Base-by-base conservation (phyloP, 1,140 invertebrate genomes). In the Telenomus remus region DNA sequence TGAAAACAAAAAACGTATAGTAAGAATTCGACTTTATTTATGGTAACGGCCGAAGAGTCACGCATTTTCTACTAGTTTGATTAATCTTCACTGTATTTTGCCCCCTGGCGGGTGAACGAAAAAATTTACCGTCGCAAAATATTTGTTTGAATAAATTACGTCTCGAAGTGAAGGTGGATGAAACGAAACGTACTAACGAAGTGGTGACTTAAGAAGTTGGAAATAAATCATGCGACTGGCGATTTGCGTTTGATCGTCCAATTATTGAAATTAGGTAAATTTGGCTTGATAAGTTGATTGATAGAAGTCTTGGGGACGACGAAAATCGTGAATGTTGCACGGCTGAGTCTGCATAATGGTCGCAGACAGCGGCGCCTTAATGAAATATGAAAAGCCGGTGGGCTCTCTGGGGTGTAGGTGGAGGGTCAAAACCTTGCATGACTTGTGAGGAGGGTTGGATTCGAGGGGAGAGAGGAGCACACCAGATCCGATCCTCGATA, bases 401-500 rank as follows among this genome's bases (percentile, higher is more conserved):
- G 77, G 73, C 72, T 79, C 64, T 74, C 69, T 75, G 68, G 74
- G 69, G 72, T 75, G 54, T 76, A 68, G 48, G 56, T 70, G 57
- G 61, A 77, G 77, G 78, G 76, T 75, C 76, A 76, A 77, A 79
- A 76, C 74, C 57, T 78, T 73, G 73, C 70, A 79, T 78, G 73
- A 76, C 72, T 75, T 64, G 79, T 65, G 80, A 79, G 71, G 69
- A 78, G 76, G 76, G 77, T 63, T 39, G 66, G 54, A 71, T 76
- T 44, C 51, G 63, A 53, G 60, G 50, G 57, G 59, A 42, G 13
- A 51, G 34, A 75, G 61, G 42, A 72, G 65, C 60, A 51, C 72
- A 57, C 72, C 73, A 79, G 79, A 84, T 83, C 81, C 79, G 80
- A 84, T 81, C 81, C 80, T 79, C 80, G 82, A 84, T 86, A 84